These are phyloP conservation scores for Pammene fasciana DNA, from an alignment of 2,888 invertebrate genomes.

Conservation along the genomic window DNA sequence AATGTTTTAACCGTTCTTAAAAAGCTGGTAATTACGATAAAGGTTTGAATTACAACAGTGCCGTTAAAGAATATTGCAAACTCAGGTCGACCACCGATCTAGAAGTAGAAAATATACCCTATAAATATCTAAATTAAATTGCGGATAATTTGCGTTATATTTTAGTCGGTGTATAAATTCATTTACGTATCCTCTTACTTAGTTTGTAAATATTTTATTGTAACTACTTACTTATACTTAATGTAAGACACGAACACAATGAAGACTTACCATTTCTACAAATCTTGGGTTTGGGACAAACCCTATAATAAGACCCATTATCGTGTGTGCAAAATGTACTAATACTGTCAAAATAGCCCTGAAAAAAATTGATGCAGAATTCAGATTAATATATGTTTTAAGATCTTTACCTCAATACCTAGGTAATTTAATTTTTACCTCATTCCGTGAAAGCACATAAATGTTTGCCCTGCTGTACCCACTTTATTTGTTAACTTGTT, in stretches of 20 bases:
- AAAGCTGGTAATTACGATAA: slow-evolving; percentile 40
- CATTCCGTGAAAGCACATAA: slow-evolving; percentile 40
- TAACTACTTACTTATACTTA: no score
- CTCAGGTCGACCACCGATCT: slow-evolving; percentile 33
- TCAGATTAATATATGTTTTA: no score
- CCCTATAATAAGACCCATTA: slow-evolving; percentile 24
- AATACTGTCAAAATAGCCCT: slow-evolving; percentile 39
- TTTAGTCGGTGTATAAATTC: no score
- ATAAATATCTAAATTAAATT: no score
- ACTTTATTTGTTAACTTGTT: slow-evolving; percentile 34
- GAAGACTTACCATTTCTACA: slow-evolving; percentile 37
- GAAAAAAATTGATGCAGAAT: slow-evolving; percentile 5
- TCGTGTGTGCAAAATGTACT: slow-evolving; percentile 37
- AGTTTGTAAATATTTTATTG: no score
- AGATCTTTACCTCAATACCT: not conserved
- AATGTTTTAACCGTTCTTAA: slow-evolving; percentile 37
- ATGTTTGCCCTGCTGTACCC: slow-evolving; percentile 3
- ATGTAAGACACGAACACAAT: not conserved
- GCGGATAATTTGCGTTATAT: no score
- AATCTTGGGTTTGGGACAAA: slow-evolving; percentile 41
- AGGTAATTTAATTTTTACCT: slow-evolving; percentile 21
- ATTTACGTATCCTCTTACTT: no score
- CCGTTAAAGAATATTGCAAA: slow-evolving; percentile 37
- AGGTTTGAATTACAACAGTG: slow-evolving; percentile 38
- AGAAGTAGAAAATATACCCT: not conserved